These are phyloP conservation scores for Atractosteus spatula DNA, from an alignment of 2,113 vertebrate genomes.

Conservation along the genomic window DNA sequence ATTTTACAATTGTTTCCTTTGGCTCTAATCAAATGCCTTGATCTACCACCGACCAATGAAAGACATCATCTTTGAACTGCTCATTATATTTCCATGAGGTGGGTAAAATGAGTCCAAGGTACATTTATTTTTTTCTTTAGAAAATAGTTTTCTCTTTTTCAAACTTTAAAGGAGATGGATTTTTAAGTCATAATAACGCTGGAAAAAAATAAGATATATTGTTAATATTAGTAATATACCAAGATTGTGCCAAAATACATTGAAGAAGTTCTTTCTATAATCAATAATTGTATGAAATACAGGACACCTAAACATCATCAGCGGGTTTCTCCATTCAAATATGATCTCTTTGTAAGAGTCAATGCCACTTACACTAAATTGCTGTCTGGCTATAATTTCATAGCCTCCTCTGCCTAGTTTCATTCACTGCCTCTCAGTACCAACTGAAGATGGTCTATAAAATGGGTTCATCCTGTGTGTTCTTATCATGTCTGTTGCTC, in stretches of 20 bases:
- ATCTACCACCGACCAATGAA: not conserved
- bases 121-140: constrained; percentile 4
- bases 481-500: not conserved
- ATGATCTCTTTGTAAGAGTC: not conserved
- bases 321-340: not conserved
- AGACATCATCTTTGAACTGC: not conserved
- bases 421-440: constrained; percentile 3
- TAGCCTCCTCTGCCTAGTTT: not conserved
- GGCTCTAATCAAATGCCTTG: constrained; percentile 15
- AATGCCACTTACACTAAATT: not conserved
- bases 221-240: too few species aligned
- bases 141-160: not conserved
- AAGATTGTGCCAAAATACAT: too few species aligned
- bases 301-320: not conserved
- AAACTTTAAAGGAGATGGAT: too few species aligned
- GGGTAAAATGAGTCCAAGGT: not conserved
- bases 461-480: not conserved
- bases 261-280: too few species aligned
- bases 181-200: too few species aligned
- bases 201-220: too few species aligned
- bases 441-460: not conserved
- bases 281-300: too few species aligned
- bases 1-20: not conserved
- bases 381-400: not conserved
- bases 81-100: not conserved